Percentiles rank a stretch among this genome's conserved stretches.
phyloP scores from a whole-genome alignment of 2,797 vertebrate genomes.

The Macrochelys suwanniensis region DNA sequence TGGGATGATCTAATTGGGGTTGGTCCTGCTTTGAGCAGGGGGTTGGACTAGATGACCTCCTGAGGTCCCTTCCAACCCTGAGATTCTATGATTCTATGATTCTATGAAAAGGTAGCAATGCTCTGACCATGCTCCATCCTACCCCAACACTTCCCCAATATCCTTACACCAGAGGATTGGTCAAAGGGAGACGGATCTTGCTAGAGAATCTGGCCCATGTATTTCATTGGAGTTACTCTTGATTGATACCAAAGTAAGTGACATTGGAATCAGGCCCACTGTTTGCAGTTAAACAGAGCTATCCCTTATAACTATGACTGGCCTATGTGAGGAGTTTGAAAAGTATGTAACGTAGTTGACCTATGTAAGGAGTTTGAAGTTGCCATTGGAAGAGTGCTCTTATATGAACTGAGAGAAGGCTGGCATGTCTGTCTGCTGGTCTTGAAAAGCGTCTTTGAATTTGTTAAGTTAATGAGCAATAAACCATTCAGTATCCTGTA shows the following conservation, averaged over 20 bases:
- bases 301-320: background rate
- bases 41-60: too few relatives aligned
- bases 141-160: background rate
- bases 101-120: accelerated
- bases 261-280: background rate
- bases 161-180: background rate
- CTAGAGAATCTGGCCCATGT: background rate
- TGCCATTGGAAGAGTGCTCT: background rate
- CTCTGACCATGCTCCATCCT: background rate
- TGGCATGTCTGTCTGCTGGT: background rate
- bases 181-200: background rate
- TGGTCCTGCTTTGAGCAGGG: too few relatives aligned
- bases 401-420: background rate
- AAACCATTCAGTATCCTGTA: background rate
- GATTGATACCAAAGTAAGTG: background rate
- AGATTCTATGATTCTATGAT: too few relatives aligned
- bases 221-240: background rate
- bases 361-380: background rate
- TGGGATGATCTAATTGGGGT: too few relatives aligned
- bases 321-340: background rate
- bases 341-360: background rate
- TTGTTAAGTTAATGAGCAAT: background rate
- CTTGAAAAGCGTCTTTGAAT: background rate
- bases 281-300: background rate
- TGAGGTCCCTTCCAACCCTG: too few relatives aligned